Percentiles rank a stretch among this genome's conserved stretches.
phyloP scores from a whole-genome alignment of 2,113 vertebrate species.

The Entelurus aequoreus region DNA sequence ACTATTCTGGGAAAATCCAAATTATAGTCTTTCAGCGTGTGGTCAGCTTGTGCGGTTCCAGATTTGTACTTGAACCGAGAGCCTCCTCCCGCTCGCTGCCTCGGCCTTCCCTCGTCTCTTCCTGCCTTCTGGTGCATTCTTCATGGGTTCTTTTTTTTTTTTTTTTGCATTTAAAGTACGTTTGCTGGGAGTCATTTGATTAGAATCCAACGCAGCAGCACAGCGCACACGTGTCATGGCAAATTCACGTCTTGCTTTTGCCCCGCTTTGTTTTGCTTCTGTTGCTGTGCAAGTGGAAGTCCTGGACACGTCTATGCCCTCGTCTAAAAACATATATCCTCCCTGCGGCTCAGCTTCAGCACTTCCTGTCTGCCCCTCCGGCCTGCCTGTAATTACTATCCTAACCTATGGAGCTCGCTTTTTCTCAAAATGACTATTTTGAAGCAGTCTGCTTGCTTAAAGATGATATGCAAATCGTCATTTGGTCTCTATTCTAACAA shows the following conservation, averaged over 20 bases:
- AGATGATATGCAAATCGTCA: constrained; percentile 45
- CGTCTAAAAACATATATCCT: constrained; percentile 55
- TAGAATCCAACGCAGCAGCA: too few relatives aligned
- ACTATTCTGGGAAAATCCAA: constrained; percentile 78
- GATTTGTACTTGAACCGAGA: constrained; percentile 64
- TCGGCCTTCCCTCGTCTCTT: constrained; percentile 8
- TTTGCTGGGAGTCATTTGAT: not conserved
- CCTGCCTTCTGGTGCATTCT: constrained; percentile 5
- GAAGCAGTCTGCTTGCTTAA: not conserved
- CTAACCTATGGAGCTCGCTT: constrained; percentile 44
- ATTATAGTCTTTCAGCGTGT: constrained; percentile 77
- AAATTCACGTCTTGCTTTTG: constrained; percentile 23
- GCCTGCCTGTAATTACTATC: constrained; percentile 57
- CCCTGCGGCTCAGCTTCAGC: constrained; percentile 55
- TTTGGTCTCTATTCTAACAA: constrained; percentile 32
- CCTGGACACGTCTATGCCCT: constrained; percentile 49
- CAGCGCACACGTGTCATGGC: not conserved
- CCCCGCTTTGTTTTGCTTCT: constrained; percentile 47
- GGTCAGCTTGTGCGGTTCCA: constrained; percentile 72
- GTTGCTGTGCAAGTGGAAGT: constrained; percentile 50
- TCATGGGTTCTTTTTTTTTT: not conserved
- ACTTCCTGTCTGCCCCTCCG: constrained; percentile 47
- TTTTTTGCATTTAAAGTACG: not conserved
- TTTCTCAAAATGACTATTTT: constrained; percentile 27
- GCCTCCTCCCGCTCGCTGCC: constrained; percentile 34